phyloP scores from a whole-genome alignment of 2,888 invertebrate genomes.

The Synergus laeviventris region DNA sequence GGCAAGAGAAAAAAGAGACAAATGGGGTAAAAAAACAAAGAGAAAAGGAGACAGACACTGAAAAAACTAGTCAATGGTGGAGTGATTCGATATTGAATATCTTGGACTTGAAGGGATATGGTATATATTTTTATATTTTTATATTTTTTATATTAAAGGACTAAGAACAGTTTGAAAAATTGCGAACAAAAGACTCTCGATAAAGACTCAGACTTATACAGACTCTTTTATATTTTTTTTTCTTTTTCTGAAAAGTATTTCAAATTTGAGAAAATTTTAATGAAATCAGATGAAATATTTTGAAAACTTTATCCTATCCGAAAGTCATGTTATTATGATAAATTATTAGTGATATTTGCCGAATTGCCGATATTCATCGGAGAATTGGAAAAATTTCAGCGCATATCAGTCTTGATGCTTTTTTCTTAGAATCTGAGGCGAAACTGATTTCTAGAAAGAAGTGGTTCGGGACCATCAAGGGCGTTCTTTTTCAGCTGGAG shows the following conservation, averaged over 20 bases:
- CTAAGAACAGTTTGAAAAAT: slow-evolving; percentile 52
- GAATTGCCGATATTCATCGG: neutral
- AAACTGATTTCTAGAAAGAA: slow-evolving; percentile 13
- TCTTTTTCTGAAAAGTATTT: too few relatives aligned
- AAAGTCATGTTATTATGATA: too few relatives aligned
- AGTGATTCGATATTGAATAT: slow-evolving; percentile 64
- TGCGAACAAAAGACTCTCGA: slow-evolving; percentile 67
- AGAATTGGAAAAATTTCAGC: neutral
- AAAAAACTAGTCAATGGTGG: slow-evolving; percentile 55
- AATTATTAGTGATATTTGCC: too few relatives aligned
- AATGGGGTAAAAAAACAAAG: slow-evolving; percentile 44
- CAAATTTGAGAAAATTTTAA: too few relatives aligned
- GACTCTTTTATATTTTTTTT: too few relatives aligned
- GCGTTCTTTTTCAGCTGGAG: slow-evolving; percentile 21
- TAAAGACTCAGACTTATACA: too few relatives aligned
- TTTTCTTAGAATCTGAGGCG: neutral
- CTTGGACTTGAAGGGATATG: slow-evolving; percentile 52
- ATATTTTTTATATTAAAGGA: too few relatives aligned
- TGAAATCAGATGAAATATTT: too few relatives aligned
- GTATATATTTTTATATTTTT: too few relatives aligned
- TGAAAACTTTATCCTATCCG: too few relatives aligned
- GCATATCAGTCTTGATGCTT: neutral
- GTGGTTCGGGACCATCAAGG: neutral
- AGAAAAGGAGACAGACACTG: slow-evolving; percentile 31
- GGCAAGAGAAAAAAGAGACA: slow-evolving; percentile 28